Conservation (phyloP, 2,888 invertebrate species). For the Stictocephala bisonia region DNA sequence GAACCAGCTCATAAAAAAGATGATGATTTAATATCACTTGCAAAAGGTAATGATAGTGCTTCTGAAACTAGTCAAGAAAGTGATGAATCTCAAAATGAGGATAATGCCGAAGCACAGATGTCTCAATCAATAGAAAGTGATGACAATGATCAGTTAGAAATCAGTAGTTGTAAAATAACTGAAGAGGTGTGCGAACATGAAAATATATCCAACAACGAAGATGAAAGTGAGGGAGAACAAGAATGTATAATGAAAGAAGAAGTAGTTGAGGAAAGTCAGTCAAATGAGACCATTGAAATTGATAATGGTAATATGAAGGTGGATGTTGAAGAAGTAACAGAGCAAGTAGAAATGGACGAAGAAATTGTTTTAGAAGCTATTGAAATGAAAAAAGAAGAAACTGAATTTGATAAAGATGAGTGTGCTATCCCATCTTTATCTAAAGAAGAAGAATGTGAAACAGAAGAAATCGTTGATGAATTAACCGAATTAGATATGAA, state of each 20-base stretch:
- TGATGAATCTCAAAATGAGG: conserved; percentile 33
- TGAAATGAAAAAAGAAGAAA: conserved; percentile 62
- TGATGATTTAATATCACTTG: neutral
- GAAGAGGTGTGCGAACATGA: no score
- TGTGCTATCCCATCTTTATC: conserved; percentile 1
- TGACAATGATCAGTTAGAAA: conserved; percentile 12
- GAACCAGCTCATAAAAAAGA: conserved; percentile 22
- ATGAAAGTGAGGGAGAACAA: no score
- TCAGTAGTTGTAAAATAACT: conserved; percentile 1
- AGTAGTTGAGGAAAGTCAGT: no score
- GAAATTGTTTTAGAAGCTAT: conserved; percentile 51
- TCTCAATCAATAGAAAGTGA: conserved; percentile 24
- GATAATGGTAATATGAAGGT: no score
- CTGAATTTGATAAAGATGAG: conserved; percentile 36
- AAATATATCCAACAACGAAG: no score
- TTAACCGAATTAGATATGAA: conserved; percentile 9
- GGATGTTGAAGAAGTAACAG: conserved; percentile 59
- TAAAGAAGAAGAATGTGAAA: conserved; percentile 65
- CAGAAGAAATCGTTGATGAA: conserved; percentile 74
- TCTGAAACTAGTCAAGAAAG: conserved; percentile 57
- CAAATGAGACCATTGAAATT: no score
- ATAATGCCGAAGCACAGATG: conserved; percentile 23
- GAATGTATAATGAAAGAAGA: no score
- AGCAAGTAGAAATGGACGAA: conserved; percentile 61
- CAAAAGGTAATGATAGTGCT: conserved; percentile 2